phyloP scores from a whole-genome alignment of 2,888 invertebrate species.

The Cephus sareptanus region DNA sequence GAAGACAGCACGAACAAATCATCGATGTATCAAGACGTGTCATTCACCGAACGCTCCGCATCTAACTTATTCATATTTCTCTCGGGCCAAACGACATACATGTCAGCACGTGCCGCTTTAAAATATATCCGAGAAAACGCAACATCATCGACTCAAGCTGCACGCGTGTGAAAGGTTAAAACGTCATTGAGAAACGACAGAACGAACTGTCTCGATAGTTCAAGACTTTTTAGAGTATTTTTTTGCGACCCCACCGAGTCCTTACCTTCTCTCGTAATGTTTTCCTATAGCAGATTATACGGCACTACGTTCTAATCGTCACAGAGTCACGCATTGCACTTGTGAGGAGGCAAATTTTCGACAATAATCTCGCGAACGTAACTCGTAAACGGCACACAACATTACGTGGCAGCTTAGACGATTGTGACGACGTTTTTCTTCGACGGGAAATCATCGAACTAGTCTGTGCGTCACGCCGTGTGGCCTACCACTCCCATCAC shows the following conservation, averaged over 20 bases:
- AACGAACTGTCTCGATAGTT: slow-evolving; percentile 19
- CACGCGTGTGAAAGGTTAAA: slow-evolving; percentile 54
- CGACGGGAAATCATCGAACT: neutral
- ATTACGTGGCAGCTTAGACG: slow-evolving; percentile 60
- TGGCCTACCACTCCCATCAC: neutral
- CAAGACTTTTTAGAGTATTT: slow-evolving; percentile 10
- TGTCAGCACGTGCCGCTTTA: slow-evolving; percentile 5
- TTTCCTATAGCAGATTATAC: slow-evolving; percentile 30
- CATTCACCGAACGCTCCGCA: neutral
- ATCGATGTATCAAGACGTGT: neutral
- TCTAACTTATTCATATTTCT: neutral
- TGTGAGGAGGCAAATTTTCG: slow-evolving; percentile 41
- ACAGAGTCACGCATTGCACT: slow-evolving; percentile 50
- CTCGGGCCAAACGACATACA: neutral
- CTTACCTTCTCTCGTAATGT: slow-evolving; percentile 38
- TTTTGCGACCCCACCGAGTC: neutral
- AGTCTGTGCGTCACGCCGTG: neutral
- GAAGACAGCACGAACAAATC: neutral
- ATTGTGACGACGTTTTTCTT: slow-evolving; percentile 39
- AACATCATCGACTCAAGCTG: slow-evolving; percentile 26
- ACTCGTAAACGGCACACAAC: slow-evolving; percentile 58
- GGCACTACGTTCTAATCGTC: slow-evolving; percentile 43
- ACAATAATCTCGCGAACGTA: slow-evolving; percentile 44
- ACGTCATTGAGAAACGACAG: slow-evolving; percentile 42
- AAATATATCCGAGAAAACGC: slow-evolving; percentile 19